These are phyloP conservation scores for Onychostoma macrolepis DNA, from an alignment of 2,113 vertebrate genomes.

Conservation along the genomic window DNA sequence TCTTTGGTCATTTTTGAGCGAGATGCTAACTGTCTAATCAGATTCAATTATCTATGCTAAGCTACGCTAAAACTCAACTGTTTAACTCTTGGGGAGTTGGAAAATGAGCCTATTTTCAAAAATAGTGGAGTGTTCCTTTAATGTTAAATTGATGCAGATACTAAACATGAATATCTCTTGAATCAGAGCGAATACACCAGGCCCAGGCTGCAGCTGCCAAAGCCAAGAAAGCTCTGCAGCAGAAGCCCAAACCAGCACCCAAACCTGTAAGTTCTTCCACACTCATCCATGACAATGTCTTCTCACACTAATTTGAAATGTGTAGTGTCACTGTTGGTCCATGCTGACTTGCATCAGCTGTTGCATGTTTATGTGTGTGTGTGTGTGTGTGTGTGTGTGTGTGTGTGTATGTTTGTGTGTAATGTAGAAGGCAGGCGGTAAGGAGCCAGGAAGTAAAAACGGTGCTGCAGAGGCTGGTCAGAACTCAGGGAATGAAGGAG, in stretches of 20 bases:
- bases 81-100: no score
- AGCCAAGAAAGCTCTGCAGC: conserved; percentile 94
- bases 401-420: conserved; percentile 38
- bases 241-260: conserved; percentile 92
- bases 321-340: conserved; percentile 3
- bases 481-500: conserved; percentile 67
- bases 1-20: no score
- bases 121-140: no score
- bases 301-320: conserved; percentile 29
- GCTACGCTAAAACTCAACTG: no score
- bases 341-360: conserved; percentile 10
- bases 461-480: conserved; percentile 79
- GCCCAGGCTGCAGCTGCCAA: conserved; percentile 97
- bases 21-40: no score
- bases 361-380: conserved; percentile 43
- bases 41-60: no score
- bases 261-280: conserved; percentile 82
- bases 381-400: conserved; percentile 7
- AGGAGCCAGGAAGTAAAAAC: conserved; percentile 82
- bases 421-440: conserved; percentile 85
- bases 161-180: not conserved
- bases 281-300: not conserved
- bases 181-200: conserved; percentile 93
- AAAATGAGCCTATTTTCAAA: no score
- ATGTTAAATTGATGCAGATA: not conserved